Conservation (phyloP, 2,797 vertebrate genomes). For the Apogon talboti region DNA sequence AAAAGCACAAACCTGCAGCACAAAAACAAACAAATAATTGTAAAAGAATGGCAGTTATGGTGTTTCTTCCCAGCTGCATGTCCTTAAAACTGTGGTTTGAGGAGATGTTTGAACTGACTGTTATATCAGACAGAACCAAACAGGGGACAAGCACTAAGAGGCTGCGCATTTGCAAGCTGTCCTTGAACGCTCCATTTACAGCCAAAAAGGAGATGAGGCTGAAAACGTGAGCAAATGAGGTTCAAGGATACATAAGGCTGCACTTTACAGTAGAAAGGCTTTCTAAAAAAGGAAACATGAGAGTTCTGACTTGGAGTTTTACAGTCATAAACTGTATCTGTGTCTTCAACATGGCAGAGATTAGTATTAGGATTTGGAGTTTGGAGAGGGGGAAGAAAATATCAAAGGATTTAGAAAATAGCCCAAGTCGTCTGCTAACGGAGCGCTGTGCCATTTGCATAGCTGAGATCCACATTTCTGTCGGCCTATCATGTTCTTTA, state of each 20-base stretch:
- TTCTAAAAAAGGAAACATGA: constrained; percentile 7
- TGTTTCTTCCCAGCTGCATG: background rate
- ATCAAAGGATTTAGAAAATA: constrained; percentile 51
- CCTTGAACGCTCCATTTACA: background rate
- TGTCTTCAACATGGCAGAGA: constrained; percentile 48
- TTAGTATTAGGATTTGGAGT: constrained; percentile 55
- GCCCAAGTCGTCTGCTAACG: constrained; percentile 33
- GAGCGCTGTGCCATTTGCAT: constrained; percentile 44
- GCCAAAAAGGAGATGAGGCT: too few species aligned
- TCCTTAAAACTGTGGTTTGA: too few species aligned
- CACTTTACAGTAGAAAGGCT: background rate
- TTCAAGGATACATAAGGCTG: constrained; percentile 13
- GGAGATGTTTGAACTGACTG: too few species aligned
- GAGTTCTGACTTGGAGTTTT: constrained; percentile 39
- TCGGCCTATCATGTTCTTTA: constrained; percentile 13
- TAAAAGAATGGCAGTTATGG: background rate
- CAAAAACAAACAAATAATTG: background rate
- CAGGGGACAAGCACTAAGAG: background rate
- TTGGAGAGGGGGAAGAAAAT: constrained; percentile 20
- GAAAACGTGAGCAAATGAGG: too few species aligned
- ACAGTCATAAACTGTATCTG: constrained; percentile 37
- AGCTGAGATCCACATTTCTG: constrained; percentile 41
- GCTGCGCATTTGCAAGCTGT: background rate
- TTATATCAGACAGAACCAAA: background rate
- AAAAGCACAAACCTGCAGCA: constrained; percentile 3